Percentiles rank a stretch among this genome's conserved stretches.
These are phyloP conservation scores for Sparus aurata DNA, from an alignment of 2,797 vertebrate genomes.

Conservation along the genomic window DNA sequence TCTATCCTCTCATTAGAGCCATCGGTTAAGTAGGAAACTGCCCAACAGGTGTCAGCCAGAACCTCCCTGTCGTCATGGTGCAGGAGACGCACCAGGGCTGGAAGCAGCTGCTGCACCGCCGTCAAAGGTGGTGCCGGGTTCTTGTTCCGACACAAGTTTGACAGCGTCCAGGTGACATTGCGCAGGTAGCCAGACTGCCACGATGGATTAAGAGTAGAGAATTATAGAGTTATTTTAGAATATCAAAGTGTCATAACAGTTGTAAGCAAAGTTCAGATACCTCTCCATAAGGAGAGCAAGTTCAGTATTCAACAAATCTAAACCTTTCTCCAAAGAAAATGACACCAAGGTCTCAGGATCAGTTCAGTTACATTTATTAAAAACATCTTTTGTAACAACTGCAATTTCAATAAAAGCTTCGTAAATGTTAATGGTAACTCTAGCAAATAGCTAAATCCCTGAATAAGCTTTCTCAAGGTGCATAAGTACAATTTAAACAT, in stretches of 20 bases:
- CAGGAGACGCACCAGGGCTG: slow-evolving; percentile 88
- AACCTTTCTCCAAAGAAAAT: background rate
- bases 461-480: background rate
- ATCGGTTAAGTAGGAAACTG: slow-evolving; percentile 92
- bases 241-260: background rate
- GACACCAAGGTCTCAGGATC: background rate
- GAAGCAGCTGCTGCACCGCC: slow-evolving; percentile 90
- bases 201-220: background rate
- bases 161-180: slow-evolving; percentile 92
- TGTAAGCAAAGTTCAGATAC: background rate
- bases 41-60: slow-evolving; percentile 92
- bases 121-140: slow-evolving; percentile 89
- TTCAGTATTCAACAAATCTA: background rate
- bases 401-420: background rate
- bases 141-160: slow-evolving; percentile 94
- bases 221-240: slow-evolving; percentile 15
- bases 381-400: background rate
- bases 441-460: background rate
- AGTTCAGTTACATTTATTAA: too few relatives aligned
- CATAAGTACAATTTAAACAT: background rate
- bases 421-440: background rate
- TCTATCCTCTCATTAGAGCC: slow-evolving; percentile 93
- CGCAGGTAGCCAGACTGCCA: slow-evolving; percentile 88
- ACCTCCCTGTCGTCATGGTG: slow-evolving; percentile 88
- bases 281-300: background rate